Evolutionary conservation across 2,888 invertebrate genomes (phyloP).

Genomic region (Diaperis boleti): DNA sequence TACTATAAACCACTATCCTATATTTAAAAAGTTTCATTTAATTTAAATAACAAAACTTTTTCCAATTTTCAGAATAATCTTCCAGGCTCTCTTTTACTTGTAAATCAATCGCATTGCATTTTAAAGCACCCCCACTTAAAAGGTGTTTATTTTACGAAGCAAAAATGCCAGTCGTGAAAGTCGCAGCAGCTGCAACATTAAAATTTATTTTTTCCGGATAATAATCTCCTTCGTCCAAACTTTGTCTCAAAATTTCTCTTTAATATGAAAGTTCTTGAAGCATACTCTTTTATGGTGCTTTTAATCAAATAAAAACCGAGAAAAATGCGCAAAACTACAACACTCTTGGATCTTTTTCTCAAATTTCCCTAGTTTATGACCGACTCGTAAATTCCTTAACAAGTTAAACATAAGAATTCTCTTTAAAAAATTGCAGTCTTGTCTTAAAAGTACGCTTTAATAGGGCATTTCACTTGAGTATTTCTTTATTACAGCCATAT

Average conservation of each 20-base stretch:
- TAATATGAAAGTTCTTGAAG: background rate
- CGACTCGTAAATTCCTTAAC: conserved; percentile 12
- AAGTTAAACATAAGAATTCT: conserved; percentile 15
- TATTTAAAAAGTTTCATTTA: too few species aligned
- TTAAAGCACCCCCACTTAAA: too few species aligned
- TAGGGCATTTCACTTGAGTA: background rate
- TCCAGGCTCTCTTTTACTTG: too few species aligned
- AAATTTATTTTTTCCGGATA: background rate
- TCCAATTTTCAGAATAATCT: too few species aligned
- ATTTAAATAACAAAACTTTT: too few species aligned
- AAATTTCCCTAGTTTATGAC: conserved; percentile 8
- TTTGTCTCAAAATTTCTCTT: background rate
- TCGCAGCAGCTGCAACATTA: background rate
- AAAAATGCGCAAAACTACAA: background rate
- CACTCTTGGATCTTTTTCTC: background rate
- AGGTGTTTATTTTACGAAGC: too few species aligned
- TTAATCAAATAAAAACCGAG: conserved; percentile 1
- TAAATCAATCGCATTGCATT: too few species aligned
- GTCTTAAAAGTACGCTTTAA: background rate
- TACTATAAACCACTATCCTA: too few species aligned
- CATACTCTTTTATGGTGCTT: conserved; percentile 8
- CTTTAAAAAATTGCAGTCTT: conserved; percentile 14
- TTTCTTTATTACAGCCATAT: conserved; percentile 13
- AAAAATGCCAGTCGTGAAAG: too few species aligned
- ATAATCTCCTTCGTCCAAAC: background rate